These are phyloP conservation scores for Sycophaga agraensis DNA, from an alignment of 1,140 invertebrate species.

Conservation along the genomic window DNA sequence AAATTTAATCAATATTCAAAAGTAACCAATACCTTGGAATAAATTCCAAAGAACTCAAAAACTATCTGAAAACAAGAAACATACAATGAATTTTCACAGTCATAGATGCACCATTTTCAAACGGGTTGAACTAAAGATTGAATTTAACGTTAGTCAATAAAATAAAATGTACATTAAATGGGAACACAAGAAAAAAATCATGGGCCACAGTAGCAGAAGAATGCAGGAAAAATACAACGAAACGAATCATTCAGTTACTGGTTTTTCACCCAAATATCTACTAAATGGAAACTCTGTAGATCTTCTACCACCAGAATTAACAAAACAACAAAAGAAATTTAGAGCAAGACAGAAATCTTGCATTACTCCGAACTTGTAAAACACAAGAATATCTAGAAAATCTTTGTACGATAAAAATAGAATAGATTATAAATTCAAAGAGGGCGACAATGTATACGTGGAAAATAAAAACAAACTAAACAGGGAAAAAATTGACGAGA, in stretches of 20 bases:
- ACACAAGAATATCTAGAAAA: not conserved
- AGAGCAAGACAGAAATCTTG: constrained; percentile 5
- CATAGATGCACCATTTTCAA: too few species aligned
- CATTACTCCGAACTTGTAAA: not conserved
- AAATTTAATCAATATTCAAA: constrained; percentile 7
- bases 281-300: constrained; percentile 3
- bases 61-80: too few species aligned
- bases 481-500: not conserved
- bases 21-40: constrained; percentile 1
- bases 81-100: not conserved
- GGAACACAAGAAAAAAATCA: not conserved
- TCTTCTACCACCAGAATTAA: constrained; percentile 7
- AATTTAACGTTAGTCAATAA: not conserved
- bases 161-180: not conserved
- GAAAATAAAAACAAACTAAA: not conserved
- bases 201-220: not conserved
- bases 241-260: not conserved
- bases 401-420: not conserved
- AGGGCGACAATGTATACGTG: not conserved
- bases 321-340: constrained; percentile 6
- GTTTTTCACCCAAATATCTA: constrained; percentile 7
- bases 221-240: constrained; percentile 6
- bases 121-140: too few species aligned
- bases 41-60: too few species aligned
- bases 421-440: not conserved